Evolutionary conservation across 2,797 vertebrate species (phyloP), one percentile per base, ranked within the genome.

Genomic region (Gymnothorax reevesii): DNA sequence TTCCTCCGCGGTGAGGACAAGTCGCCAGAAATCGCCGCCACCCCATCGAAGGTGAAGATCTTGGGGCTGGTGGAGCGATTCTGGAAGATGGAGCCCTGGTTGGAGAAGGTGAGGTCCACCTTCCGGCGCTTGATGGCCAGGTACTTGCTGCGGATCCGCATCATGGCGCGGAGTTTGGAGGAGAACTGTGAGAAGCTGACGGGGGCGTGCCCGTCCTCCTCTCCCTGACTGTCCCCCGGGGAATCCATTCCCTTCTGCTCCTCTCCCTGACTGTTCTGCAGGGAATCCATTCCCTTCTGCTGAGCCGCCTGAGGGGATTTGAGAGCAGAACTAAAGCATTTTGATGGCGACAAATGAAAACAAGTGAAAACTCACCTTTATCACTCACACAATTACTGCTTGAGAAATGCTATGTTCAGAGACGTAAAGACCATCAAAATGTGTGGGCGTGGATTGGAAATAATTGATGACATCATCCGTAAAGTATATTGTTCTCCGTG

Each of bases 31-130:
- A 62, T 59, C 0, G 93, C 86, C 33, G 33, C 33, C 33, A 42
- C 33, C 0, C 90, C 90, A 27, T 99, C 98, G 0, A 99, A 99
- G 62, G 97, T 99, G 95, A 99, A 99, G 92, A 98, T 95, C 59
- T 95, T 96, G 8, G 98, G 97, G 90, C 95, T 96, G 83, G 88
- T 90, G 66, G 88, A 88, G 20, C 86, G 55, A 42, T 42, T 42
- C 13, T 5, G 75, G 60, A 83, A 20, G 0, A 6, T 1, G 9
- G 85, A 15, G 54, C n/a, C 3, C 7, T 73, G 5, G 9, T 88
- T 0, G 5, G 88, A 0, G 6, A 92, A 42, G 0, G 85, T 88
- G 42, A 95, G 87, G 82, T 97, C 97, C 71, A 94, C 86, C 0
- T 95, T 95, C 2, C 94, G 93, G 88, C 94, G 97, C 92, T 97